Evolutionary conservation across 1,140 invertebrate species (phyloP), one percentile per base, ranked within the genome.

Genomic region (Geopemphigus sp.): DNA sequence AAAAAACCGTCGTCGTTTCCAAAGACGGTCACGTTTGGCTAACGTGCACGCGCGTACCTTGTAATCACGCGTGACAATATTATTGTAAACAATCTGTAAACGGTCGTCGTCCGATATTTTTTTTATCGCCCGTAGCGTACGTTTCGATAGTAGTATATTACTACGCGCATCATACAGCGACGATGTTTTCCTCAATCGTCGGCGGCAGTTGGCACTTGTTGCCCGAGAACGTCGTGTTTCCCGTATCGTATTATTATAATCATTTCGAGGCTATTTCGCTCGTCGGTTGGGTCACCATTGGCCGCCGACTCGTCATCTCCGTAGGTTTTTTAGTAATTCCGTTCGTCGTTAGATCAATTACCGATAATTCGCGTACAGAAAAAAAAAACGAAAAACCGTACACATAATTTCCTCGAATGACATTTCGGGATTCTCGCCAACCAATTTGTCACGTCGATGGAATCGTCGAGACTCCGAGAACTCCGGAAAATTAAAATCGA

Each of bases 171-270:
- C 12, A 45, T 39, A 64, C 22, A 66, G 4, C 17, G n/a, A n/a
- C 32, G 19, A 32, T n/a, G 19, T 72, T 53, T 53, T 54, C 4
- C 17, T 54, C 19, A 11, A 50, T 29, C 50, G n/a, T 29, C 32
- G 32, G 32, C 8, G 32, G 24, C 19, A 8, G 47, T 72, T 54
- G 68, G 47, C 47, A 72, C 11, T 72, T 54, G 50, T 53, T 68
- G 19, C 45, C n/a, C 4, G 68, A 72, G 26, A 54, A 29, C 68
- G 68, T 72, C 47, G 54, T n/a, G n/a, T 72, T 53, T 72, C 68
- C 68, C 29, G 50, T 26, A 45, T 64, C 19, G 19, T 32, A 19
- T 64, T 39, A 64, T 66, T 45, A 66, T 22, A 22, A 47, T 45
- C 6, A 45, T 66, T 66, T 45, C 32, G 32, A 68, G 22, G 22